Evolutionary conservation across 2,113 vertebrate species (phyloP).

Genomic region (Holacanthus passer): DNA sequence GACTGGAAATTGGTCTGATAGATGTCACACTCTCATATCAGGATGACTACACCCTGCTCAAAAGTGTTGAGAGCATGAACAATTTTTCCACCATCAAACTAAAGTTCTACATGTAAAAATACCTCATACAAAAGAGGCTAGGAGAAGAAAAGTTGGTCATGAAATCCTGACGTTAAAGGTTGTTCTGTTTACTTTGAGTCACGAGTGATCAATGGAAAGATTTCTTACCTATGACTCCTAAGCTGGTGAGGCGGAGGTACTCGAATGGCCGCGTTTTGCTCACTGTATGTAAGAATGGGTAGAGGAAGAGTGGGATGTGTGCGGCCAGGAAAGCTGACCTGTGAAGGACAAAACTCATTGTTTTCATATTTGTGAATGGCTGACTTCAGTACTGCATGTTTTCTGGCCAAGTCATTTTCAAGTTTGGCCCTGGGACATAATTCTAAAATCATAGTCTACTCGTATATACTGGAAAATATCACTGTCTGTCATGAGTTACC

Average conservation of each 20-base stretch:
- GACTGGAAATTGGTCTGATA: too few relatives aligned
- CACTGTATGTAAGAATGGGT: slow-evolving; percentile 95
- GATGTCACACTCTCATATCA: too few relatives aligned
- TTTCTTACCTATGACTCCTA: slow-evolving; percentile 92
- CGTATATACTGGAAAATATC: too few relatives aligned
- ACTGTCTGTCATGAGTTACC: slow-evolving; percentile 73
- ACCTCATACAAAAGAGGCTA: background rate
- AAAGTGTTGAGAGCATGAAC: too few relatives aligned
- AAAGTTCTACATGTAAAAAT: background rate
- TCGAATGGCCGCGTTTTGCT: slow-evolving; percentile 96
- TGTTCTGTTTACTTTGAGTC: background rate
- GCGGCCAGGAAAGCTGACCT: slow-evolving; percentile 95
- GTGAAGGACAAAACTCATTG: slow-evolving; percentile 24
- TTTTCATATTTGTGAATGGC: background rate
- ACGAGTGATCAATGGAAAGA: too few relatives aligned
- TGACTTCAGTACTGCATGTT: background rate
- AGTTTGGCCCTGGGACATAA: background rate
- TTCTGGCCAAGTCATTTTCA: background rate
- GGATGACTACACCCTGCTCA: too few relatives aligned
- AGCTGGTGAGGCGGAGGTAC: slow-evolving; percentile 94
- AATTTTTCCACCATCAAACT: background rate
- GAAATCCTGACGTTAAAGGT: background rate
- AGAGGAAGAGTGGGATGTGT: slow-evolving; percentile 95
- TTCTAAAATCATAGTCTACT: background rate
- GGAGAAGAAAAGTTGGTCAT: background rate